phyloP scores from a whole-genome alignment of 2,888 invertebrate genomes.

The Zaprionus obscuricornis region DNA sequence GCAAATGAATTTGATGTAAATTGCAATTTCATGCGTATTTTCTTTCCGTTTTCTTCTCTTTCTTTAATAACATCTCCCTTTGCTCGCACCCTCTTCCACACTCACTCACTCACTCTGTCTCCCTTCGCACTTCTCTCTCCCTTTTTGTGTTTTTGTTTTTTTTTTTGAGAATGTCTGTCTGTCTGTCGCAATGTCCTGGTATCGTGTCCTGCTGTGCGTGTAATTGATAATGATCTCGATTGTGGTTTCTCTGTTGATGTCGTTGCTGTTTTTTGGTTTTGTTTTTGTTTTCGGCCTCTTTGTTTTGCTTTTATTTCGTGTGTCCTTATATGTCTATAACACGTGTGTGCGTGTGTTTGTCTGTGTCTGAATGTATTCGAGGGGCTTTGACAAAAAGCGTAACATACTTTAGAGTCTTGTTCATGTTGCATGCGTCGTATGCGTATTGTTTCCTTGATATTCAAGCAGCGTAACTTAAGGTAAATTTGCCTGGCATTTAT shows the following conservation, averaged over 20 bases:
- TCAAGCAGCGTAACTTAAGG: slow-evolving; percentile 60
- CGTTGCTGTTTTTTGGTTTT: slow-evolving; percentile 46
- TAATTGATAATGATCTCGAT: slow-evolving; percentile 80
- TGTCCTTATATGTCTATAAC: slow-evolving; percentile 12
- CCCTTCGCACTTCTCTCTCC: neutral
- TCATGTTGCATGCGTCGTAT: slow-evolving; percentile 34
- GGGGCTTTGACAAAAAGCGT: slow-evolving; percentile 59
- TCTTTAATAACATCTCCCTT: neutral
- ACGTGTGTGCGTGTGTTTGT: neutral
- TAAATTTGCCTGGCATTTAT: slow-evolving; percentile 49
- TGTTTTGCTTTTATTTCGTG: slow-evolving; percentile 46
- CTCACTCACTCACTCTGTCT: neutral
- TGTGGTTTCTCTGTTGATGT: slow-evolving; percentile 66
- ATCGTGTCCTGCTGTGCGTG: slow-evolving; percentile 76
- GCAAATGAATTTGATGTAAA: slow-evolving; percentile 79
- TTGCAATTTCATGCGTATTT: slow-evolving; percentile 80
- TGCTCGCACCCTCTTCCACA: neutral
- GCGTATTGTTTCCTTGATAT: slow-evolving; percentile 48
- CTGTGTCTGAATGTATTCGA: slow-evolving; percentile 8
- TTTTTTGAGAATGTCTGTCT: too few relatives aligned
- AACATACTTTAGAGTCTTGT: slow-evolving; percentile 49
- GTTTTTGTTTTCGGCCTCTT: slow-evolving; percentile 27
- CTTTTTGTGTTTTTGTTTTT: slow-evolving; percentile 21
- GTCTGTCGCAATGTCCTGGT: slow-evolving; percentile 25
- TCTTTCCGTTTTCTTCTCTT: slow-evolving; percentile 59